These are phyloP conservation scores for Hypotaenidia okinawae DNA, from an alignment of 2,797 vertebrate genomes.

Conservation along the genomic window DNA sequence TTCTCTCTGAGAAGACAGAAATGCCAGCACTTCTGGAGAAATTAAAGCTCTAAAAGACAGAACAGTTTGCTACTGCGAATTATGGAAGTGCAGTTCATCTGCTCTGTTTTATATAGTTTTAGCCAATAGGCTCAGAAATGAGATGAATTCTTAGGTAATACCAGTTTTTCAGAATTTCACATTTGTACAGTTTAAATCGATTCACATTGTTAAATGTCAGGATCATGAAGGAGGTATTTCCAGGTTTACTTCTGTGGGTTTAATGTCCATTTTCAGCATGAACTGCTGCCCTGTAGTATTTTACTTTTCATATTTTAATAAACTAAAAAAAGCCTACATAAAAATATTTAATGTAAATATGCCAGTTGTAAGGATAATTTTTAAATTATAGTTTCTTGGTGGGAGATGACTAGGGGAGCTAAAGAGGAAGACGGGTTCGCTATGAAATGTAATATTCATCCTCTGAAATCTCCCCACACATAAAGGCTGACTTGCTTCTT, in stretches of 20 bases:
- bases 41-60: neutral
- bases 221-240: neutral
- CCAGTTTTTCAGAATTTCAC: no score
- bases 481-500: neutral
- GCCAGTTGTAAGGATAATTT: neutral
- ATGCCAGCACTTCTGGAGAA: neutral
- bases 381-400: neutral
- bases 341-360: neutral
- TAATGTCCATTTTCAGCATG: neutral
- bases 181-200: neutral
- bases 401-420: neutral
- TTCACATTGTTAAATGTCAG: neutral
- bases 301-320: neutral
- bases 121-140: neutral
- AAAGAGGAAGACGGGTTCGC: neutral
- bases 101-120: neutral
- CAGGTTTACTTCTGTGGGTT: neutral
- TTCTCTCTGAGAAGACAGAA: neutral
- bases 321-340: neutral
- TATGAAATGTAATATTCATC: neutral
- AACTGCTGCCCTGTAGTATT: neutral
- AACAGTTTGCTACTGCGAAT: neutral
- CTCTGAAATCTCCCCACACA: neutral
- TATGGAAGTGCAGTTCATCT: neutral
- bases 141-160: neutral